Evolutionary conservation across 2,113 vertebrate genomes (phyloP).

Genomic region (Alexandromys fortis): DNA sequence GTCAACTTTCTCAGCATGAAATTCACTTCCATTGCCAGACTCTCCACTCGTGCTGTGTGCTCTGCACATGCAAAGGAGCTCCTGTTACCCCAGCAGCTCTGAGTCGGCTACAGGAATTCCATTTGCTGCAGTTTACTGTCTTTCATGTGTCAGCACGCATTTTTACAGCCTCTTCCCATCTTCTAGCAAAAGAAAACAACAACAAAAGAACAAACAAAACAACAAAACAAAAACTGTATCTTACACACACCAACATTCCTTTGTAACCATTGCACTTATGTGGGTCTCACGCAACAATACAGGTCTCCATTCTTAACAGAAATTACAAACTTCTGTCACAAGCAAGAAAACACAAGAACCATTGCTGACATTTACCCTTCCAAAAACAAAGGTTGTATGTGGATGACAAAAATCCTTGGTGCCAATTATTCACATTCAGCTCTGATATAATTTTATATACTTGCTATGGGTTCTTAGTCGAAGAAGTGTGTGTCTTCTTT

Average conservation of each 20-base stretch:
- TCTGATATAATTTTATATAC: not conserved
- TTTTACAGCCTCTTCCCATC: not conserved
- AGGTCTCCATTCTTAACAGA: not conserved
- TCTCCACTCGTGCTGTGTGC: not conserved
- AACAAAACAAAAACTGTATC: not conserved
- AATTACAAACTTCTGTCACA: not conserved
- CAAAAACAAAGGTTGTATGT: not conserved
- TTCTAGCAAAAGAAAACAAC: not conserved
- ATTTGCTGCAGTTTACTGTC: not conserved
- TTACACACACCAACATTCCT: not conserved
- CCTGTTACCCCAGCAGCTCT: not conserved
- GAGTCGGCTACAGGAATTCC: not conserved
- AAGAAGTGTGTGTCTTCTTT: not conserved
- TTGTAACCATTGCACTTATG: not conserved
- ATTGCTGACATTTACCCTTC: accelerated
- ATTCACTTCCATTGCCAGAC: not conserved
- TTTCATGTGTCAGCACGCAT: not conserved
- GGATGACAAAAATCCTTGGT: not conserved
- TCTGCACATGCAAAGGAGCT: not conserved
- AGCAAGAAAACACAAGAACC: not conserved
- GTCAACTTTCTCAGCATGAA: not conserved
- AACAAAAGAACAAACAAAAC: too few species aligned
- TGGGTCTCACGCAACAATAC: not conserved
- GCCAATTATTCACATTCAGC: not conserved
- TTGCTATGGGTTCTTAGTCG: not conserved